Base-by-base conservation (phyloP, 2,797 vertebrate species). In the Danio kyathit region DNA sequence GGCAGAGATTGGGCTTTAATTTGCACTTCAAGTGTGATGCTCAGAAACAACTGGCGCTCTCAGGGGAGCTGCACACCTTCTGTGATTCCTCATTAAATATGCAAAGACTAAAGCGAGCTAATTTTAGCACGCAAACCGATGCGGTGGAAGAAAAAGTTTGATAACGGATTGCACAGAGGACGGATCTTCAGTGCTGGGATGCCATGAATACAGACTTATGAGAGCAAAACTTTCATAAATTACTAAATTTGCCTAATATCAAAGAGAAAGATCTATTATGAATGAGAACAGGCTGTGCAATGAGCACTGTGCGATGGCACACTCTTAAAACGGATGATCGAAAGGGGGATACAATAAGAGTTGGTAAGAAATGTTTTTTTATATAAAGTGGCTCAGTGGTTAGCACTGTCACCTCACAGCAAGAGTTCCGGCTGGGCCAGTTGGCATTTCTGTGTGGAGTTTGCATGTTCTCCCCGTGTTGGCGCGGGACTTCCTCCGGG, bases 1-100 rank as follows among this genome's bases (percentile, higher is more conserved):
- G 11, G 19, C 59, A 64, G 38, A 54, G 41, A 57, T 38, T 38
- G n/a, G 29, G 67, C 40, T 17, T 56, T 54, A 21, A 64, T 73
- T 80, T 80, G 78, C 78, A 72, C 69, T 71, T 80, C 77, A 80
- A 80, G 77, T 38, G 60, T 17, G 79, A 81, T 75, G 69, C 57
- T 77, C 63, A 38, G 16, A 75, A 51, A 49, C 74, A 29, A 63
- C 16, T 41, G 38, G 13, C 3, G 41, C 59, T 73, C 69, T 63
- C 60, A 2, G 43, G 60, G 76, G 59, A 56, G 40, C 41, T 11
- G 14, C 11, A 29, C 54, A 70, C 76, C 65, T 78, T 78, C 76
- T 78, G 76, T 57, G 67, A 80, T n/a, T 19, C 13, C 78, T 73
- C 48, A 63, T 74, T 64, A 70, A 60, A 81, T 59, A 81, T 65